phyloP scores from a whole-genome alignment of 2,113 vertebrate genomes.

The Phaethon lepturus region DNA sequence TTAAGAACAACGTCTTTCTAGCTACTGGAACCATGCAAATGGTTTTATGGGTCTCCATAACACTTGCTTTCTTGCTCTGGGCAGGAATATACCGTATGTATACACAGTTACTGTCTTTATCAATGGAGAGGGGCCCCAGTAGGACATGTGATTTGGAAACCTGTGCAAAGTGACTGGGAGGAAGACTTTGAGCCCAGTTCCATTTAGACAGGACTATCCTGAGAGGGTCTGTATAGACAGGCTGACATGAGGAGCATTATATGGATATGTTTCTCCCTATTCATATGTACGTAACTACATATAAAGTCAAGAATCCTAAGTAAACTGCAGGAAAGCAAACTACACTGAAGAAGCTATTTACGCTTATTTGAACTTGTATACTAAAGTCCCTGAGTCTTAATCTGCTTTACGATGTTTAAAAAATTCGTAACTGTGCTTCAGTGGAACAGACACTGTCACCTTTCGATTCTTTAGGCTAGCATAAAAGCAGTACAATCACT shows the following conservation, averaged over 20 bases:
- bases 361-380: not conserved
- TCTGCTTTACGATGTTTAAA: not conserved
- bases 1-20: not conserved
- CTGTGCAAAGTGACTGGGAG: not conserved
- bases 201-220: not conserved
- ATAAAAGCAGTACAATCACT: constrained; percentile 52
- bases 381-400: not conserved
- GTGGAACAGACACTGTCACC: not conserved
- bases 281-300: not conserved
- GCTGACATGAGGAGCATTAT: not conserved
- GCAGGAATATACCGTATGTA: not conserved
- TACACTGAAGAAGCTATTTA: not conserved
- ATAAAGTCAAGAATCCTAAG: not conserved
- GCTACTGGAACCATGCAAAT: not conserved
- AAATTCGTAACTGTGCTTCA: not conserved
- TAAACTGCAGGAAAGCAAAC: not conserved
- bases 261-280: not conserved
- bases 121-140: not conserved
- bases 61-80: not conserved
- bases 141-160: not conserved
- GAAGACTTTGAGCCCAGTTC: not conserved
- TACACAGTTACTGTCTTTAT: not conserved
- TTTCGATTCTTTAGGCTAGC: constrained; percentile 35
- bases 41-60: not conserved
- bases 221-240: not conserved